phyloP scores from a whole-genome alignment of 2,888 invertebrate species.

The Aromia moschata region DNA sequence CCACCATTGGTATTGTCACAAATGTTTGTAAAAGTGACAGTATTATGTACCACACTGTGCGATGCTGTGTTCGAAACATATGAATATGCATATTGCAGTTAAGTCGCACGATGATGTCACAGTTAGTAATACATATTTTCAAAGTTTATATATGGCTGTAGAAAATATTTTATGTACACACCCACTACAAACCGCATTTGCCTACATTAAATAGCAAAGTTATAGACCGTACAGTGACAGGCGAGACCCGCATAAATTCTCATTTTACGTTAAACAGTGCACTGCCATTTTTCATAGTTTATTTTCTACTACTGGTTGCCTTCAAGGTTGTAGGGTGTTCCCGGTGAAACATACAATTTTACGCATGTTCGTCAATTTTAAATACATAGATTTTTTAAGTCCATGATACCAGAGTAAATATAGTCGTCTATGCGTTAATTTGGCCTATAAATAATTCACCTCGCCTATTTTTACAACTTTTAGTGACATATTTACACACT shows the following conservation, averaged over 20 bases:
- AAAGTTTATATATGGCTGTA: no score
- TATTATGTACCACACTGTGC: no score
- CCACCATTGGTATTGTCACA: no score
- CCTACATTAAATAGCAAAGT: no score
- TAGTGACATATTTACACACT: constrained; percentile 20
- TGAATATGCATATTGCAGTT: no score
- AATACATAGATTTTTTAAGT: constrained; percentile 4
- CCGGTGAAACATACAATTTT: background rate
- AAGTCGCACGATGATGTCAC: no score
- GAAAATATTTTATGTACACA: no score
- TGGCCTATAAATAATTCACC: constrained; percentile 39
- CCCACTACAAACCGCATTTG: no score
- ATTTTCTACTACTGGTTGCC: background rate
- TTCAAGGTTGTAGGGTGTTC: background rate
- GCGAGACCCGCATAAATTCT: constrained; percentile 11
- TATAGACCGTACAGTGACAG: background rate
- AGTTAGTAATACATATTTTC: no score
- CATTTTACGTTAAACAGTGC: background rate
- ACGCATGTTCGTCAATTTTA: background rate
- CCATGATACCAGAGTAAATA: constrained; percentile 30
- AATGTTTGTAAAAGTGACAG: no score
- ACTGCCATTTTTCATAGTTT: background rate
- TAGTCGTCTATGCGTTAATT: constrained; percentile 45
- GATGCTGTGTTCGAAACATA: no score
- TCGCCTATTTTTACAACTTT: constrained; percentile 33